Evolutionary conservation across 2,797 vertebrate species (phyloP).

Genomic region (Gymnoscopelus microlampas): DNA sequence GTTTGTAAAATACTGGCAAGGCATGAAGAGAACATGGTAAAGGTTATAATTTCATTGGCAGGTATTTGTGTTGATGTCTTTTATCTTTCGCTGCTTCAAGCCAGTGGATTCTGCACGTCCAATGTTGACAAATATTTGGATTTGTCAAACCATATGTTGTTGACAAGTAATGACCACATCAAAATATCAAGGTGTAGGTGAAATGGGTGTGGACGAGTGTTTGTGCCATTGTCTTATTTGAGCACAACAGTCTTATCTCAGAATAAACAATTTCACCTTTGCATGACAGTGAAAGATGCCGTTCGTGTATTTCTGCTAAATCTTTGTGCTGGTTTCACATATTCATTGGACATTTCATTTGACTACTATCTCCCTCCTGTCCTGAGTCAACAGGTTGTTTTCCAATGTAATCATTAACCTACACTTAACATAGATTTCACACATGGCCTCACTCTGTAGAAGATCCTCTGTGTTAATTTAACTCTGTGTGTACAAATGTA

Average conservation of each 20-base stretch:
- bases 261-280: neutral
- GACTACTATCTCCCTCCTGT: constrained; percentile 20
- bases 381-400: constrained; percentile 48
- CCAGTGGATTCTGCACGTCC: constrained; percentile 13
- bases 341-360: constrained; percentile 34
- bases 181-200: constrained; percentile 23
- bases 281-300: neutral
- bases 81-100: constrained; percentile 6
- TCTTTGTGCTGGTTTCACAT: constrained; percentile 2
- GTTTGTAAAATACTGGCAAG: too few species aligned
- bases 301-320: neutral
- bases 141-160: constrained; percentile 24
- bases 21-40: too few species aligned
- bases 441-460: constrained; percentile 41
- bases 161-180: neutral
- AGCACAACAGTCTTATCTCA: neutral
- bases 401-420: constrained; percentile 71
- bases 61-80: constrained; percentile 2
- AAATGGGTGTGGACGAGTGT: neutral
- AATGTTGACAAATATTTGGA: constrained; percentile 20
- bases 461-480: neutral
- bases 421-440: constrained; percentile 37
- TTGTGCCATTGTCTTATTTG: constrained; percentile 16
- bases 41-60: neutral
- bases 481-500: too few species aligned